Base-by-base conservation (phyloP, 2,888 invertebrate genomes). In the Drosophila cognata region DNA sequence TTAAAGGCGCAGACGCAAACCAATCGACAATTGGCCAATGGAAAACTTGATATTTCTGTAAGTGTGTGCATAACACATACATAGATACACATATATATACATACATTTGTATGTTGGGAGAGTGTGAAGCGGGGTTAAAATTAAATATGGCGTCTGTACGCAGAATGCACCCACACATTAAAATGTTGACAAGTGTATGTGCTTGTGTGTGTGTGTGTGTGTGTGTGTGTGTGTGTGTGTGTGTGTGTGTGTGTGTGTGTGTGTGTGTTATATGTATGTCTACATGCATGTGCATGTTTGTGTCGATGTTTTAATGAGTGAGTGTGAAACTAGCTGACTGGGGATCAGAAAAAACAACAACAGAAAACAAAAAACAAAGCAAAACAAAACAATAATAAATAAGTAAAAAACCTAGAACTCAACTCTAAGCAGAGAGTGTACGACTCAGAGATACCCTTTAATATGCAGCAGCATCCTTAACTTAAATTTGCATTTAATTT, bases 111-210 rank as follows among this genome's bases (percentile, higher is more conserved):
- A 18, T 33, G 33, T 33, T 16, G 21, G 13, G 25, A 7, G 5
- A 16, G 57, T 38, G 48, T 62, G 61, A 21, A 53, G 35, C 7
- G 5, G 16, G 35, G 25, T 10, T 18, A 77, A 77, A 78, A 85
- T 88, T 77, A 85, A 87, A 87, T 85, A 87, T 87, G 86, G 86
- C 90, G 86, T 53, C 81, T 73, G 63, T 72, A 65, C 10, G 35
- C 16, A 25, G 16, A 25, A 79, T 63, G 51, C 31, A 52, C 73
- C 61, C 79, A 73, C 73, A 66, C 69, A 77, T 5, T 35, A 16
- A 29, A 35, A 25, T 46, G 7, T 13, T 13, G 7, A 7, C 18
- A 18, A 38, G 38, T 38, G 6, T 43, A 13, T 21, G 43, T 21
- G 43, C 11, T 13, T 13, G 43, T 13, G 43, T 21, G 21, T 21